phyloP scores from a whole-genome alignment of 1,140 invertebrate genomes.

The Zaprionus africanus region DNA sequence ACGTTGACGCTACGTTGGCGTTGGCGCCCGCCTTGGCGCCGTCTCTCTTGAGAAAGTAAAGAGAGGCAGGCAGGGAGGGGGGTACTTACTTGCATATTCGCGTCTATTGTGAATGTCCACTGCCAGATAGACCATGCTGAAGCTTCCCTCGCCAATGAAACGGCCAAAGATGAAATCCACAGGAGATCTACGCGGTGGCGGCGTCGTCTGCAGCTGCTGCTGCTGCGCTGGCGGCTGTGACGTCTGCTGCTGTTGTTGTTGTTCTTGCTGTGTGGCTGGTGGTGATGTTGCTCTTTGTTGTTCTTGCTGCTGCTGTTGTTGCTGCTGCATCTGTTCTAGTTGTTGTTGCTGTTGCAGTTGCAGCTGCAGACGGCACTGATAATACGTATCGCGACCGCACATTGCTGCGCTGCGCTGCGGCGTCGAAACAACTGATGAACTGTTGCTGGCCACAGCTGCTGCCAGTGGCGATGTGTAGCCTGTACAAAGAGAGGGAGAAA shows the following conservation, averaged over 20 bases:
- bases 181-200: conserved; percentile 88
- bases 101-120: conserved; percentile 95
- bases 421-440: conserved; percentile 59
- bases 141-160: conserved; percentile 98
- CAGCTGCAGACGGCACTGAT: conserved; percentile 28
- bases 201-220: conserved; percentile 60
- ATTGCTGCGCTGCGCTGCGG: conserved; percentile 58
- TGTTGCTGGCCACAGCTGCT: conserved; percentile 76
- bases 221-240: conserved; percentile 25
- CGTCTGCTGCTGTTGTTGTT: conserved; percentile 33
- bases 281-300: conserved; percentile 43
- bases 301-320: conserved; percentile 34
- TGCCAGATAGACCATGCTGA: conserved; percentile 96
- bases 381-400: conserved; percentile 47
- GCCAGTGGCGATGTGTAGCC: conserved; percentile 77
- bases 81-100: conserved; percentile 96
- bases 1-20: conserved; percentile 27
- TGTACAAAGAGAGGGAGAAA: conserved; percentile 41
- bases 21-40: conserved; percentile 23
- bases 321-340: conserved; percentile 27
- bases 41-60: conserved; percentile 6
- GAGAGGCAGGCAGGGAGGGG: background rate
- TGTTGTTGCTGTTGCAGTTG: conserved; percentile 26
- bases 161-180: conserved; percentile 98
- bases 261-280: conserved; percentile 38